These are phyloP conservation scores for Eretmocerus hayati DNA, from an alignment of 2,888 invertebrate species.

Conservation along the genomic window DNA sequence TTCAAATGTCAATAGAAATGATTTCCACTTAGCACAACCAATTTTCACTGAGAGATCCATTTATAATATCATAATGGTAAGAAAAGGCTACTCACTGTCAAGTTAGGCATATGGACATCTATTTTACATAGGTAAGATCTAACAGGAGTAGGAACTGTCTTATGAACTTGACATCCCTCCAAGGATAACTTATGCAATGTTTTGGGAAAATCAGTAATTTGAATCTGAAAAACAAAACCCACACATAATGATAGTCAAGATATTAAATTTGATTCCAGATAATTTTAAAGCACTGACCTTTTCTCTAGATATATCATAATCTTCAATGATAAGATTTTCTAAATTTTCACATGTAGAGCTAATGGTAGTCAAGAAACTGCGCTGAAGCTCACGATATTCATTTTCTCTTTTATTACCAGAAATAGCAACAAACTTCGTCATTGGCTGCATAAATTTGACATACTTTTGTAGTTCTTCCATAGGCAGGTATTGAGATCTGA, in stretches of 20 bases:
- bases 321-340: constrained; percentile 48
- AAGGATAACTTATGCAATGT: constrained; percentile 57
- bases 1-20: too few relatives aligned
- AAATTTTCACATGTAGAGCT: constrained; percentile 43
- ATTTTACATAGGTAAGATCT: constrained; percentile 54
- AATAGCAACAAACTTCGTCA: constrained; percentile 43
- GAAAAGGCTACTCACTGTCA: constrained; percentile 56
- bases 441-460: constrained; percentile 45
- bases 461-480: constrained; percentile 44
- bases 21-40: too few relatives aligned
- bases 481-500: constrained; percentile 39
- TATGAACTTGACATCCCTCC: constrained; percentile 49
- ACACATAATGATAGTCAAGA: constrained; percentile 1
- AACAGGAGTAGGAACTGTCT: neutral
- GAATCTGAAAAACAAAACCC: constrained; percentile 38
- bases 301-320: constrained; percentile 50
- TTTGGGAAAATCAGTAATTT: constrained; percentile 58
- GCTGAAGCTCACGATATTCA: constrained; percentile 43
- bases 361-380: constrained; percentile 40
- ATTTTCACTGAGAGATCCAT: too few relatives aligned
- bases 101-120: constrained; percentile 48
- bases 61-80: constrained; percentile 25
- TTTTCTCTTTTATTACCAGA: constrained; percentile 34
- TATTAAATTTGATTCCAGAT: too few relatives aligned
- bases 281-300: constrained; percentile 38